These are phyloP conservation scores for Catocala fraxini DNA, from an alignment of 2,888 invertebrate genomes.

Conservation along the genomic window DNA sequence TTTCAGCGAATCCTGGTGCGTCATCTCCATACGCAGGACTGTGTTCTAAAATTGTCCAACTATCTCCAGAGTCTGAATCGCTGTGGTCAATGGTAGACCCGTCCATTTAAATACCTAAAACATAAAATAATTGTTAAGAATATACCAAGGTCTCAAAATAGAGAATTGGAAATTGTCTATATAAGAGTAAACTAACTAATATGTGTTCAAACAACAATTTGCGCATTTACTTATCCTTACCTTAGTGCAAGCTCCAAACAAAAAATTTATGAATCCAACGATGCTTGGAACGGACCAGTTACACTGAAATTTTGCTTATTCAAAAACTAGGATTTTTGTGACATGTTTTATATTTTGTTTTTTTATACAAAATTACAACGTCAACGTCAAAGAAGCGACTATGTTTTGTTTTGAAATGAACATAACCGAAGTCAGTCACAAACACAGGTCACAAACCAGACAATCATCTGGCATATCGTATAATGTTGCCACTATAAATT, in stretches of 20 bases:
- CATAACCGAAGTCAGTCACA: slow-evolving; percentile 14
- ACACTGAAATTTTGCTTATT: slow-evolving; percentile 64
- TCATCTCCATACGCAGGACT: slow-evolving; percentile 64
- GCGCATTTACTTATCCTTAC: slow-evolving; percentile 49
- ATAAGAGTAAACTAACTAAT: not conserved
- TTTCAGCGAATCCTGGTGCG: slow-evolving; percentile 61
- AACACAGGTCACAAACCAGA: not conserved
- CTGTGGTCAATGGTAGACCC: slow-evolving; percentile 73
- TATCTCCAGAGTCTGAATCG: slow-evolving; percentile 85
- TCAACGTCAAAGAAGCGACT: slow-evolving; percentile 56
- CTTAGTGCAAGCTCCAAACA: slow-evolving; percentile 52
- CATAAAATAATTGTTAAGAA: slow-evolving; percentile 23
- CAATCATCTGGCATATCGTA: slow-evolving; percentile 4
- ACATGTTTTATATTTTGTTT: slow-evolving; percentile 69
- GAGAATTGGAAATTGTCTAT: slow-evolving; percentile 20
- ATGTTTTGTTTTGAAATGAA: slow-evolving; percentile 57
- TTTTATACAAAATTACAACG: slow-evolving; percentile 56
- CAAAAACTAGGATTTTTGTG: slow-evolving; percentile 55
- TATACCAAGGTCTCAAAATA: slow-evolving; percentile 16
- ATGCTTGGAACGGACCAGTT: slow-evolving; percentile 53
- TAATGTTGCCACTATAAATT: slow-evolving; percentile 6
- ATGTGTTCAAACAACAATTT: slow-evolving; percentile 18
- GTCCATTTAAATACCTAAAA: slow-evolving; percentile 70
- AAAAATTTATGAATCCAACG: slow-evolving; percentile 52
- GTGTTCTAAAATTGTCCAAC: slow-evolving; percentile 82